Percentiles rank a stretch among this genome's conserved stretches.
Conservation (phyloP, 2,797 vertebrate genomes). For the Pseudomugil gertrudae region DNA sequence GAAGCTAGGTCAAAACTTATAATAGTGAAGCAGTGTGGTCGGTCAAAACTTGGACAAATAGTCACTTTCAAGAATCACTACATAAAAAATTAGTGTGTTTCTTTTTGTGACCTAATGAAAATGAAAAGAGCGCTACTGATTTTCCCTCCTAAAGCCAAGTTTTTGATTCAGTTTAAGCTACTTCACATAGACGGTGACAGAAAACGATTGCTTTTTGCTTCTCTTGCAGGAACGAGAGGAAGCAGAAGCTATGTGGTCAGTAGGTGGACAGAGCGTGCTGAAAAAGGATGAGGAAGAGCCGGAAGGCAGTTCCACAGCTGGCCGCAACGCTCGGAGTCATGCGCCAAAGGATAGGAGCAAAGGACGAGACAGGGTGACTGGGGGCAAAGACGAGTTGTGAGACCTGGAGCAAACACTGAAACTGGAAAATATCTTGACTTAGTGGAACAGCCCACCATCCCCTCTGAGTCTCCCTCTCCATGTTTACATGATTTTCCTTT, state of each 20-base stretch:
- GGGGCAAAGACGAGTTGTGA: constrained; percentile 82
- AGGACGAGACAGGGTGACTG: constrained; percentile 68
- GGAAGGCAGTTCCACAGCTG: constrained; percentile 28
- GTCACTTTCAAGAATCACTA: neutral
- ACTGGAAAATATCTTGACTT: constrained; percentile 2
- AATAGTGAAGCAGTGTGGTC: neutral
- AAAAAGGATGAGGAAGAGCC: constrained; percentile 62
- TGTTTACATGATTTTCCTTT: neutral
- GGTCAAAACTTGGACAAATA: neutral
- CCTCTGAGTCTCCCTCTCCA: neutral
- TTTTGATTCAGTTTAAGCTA: neutral
- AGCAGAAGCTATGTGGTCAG: constrained; percentile 81
- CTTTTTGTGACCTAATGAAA: neutral
- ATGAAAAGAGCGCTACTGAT: constrained; percentile 1
- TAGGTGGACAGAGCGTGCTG: constrained; percentile 64
- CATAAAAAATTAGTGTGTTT: neutral
- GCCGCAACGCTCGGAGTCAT: constrained; percentile 77
- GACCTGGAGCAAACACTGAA: constrained; percentile 28
- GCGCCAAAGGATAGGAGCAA: constrained; percentile 72
- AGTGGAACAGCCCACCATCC: neutral
- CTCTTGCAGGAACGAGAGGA: constrained; percentile 86
- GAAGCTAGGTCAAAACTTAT: neutral
- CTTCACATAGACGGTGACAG: neutral
- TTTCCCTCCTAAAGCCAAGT: neutral
- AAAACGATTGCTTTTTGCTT: constrained; percentile 5